Percentiles rank a stretch among this genome's conserved stretches.
phyloP scores from a whole-genome alignment of 2,888 invertebrate genomes.

The Rotaria socialis region DNA sequence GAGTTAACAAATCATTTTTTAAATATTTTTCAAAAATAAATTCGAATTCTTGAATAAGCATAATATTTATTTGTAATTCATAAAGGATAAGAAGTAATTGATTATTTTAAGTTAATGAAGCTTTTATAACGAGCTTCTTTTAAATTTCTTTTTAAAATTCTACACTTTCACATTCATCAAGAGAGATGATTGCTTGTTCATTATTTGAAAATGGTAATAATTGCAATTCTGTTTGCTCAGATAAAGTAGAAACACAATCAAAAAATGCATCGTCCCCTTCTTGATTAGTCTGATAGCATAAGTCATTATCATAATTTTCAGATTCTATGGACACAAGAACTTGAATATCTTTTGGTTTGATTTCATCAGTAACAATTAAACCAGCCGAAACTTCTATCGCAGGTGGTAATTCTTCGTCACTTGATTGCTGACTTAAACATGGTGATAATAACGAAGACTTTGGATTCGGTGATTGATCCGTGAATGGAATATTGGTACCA shows the following conservation, averaged over 20 bases:
- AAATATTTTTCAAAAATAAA: no score
- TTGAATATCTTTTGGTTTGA: background rate
- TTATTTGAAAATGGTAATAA: background rate
- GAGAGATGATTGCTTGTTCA: background rate
- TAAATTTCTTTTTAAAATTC: background rate
- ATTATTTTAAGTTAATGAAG: background rate
- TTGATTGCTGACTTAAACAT: background rate
- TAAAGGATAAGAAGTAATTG: background rate
- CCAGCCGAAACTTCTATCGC: background rate
- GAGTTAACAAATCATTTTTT: no score
- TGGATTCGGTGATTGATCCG: background rate
- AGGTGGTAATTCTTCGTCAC: background rate
- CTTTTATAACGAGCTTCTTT: background rate
- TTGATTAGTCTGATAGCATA: no score
- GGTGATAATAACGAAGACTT: background rate
- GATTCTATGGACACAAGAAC: background rate
- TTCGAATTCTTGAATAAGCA: no score
- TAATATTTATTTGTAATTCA: background rate
- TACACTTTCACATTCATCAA: background rate
- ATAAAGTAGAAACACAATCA: background rate
- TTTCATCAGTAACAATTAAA: background rate
- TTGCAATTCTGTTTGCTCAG: no score
- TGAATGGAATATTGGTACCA: background rate
- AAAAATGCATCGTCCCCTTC: background rate
- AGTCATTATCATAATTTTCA: no score